phyloP scores from a whole-genome alignment of 2,113 vertebrate genomes.

The Datnioides undecimradiatus region DNA sequence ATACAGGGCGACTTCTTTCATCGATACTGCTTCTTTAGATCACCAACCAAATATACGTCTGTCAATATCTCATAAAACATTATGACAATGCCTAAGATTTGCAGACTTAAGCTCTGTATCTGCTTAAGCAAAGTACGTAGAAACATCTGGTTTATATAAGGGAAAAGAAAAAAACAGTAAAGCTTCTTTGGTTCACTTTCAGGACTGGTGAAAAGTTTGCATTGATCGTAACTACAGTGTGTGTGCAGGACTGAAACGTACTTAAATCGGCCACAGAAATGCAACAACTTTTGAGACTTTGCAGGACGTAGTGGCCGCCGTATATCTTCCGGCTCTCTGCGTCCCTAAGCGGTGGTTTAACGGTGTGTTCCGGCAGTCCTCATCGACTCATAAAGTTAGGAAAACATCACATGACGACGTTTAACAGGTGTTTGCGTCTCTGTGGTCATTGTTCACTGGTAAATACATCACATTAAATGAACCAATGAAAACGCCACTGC shows the following conservation, averaged over 20 bases:
- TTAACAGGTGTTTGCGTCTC: constrained; percentile 25
- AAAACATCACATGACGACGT: constrained; percentile 29
- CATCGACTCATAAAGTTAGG: constrained; percentile 41
- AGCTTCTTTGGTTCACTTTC: neutral
- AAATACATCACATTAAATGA: constrained; percentile 38
- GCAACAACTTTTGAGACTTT: neutral
- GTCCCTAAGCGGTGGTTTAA: constrained; percentile 27
- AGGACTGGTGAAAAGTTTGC: constrained; percentile 22
- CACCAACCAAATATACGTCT: constrained; percentile 27
- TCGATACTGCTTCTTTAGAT: neutral
- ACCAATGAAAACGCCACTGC: constrained; percentile 28
- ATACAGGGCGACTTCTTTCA: neutral
- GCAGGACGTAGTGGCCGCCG: constrained; percentile 15
- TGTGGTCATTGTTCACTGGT: constrained; percentile 35
- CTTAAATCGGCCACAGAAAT: too few relatives aligned
- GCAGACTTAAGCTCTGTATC: constrained; percentile 16
- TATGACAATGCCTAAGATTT: constrained; percentile 42
- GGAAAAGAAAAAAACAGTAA: neutral
- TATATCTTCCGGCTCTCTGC: constrained; percentile 2
- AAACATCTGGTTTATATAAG: constrained; percentile 46
- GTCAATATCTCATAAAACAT: constrained; percentile 33
- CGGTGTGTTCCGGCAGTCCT: neutral
- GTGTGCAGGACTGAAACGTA: too few relatives aligned
- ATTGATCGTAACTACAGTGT: too few relatives aligned
- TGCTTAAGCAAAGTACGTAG: neutral